Conservation (phyloP, 2,797 vertebrate species). For the Myoxocephalus aenaeus region DNA sequence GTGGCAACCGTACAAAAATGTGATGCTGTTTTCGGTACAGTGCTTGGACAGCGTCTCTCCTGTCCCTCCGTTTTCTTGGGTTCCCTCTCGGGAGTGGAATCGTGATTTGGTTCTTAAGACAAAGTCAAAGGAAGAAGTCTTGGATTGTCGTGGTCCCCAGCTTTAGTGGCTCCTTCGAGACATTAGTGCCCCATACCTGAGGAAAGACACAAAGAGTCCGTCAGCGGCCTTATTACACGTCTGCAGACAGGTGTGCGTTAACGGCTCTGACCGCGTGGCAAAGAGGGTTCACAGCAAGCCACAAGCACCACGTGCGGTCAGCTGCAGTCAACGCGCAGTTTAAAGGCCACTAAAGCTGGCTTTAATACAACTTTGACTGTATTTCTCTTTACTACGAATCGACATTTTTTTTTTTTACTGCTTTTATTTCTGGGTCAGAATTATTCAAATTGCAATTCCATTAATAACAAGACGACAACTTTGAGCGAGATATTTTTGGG, state of each 20-base stretch:
- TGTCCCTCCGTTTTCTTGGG: conserved; percentile 58
- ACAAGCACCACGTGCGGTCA: conserved; percentile 18
- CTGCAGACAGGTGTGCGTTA: conserved; percentile 32
- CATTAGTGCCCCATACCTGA: conserved; percentile 95
- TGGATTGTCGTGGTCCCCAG: conserved; percentile 90
- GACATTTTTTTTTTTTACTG: not conserved
- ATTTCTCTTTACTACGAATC: not conserved
- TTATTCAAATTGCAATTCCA: not conserved
- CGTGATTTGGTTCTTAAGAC: conserved; percentile 89
- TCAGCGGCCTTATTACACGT: conserved; percentile 21
- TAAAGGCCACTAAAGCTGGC: not conserved
- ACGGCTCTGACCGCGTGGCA: conserved; percentile 20
- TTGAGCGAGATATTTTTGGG: not conserved
- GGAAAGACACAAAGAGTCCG: conserved; percentile 54
- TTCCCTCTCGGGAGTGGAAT: conserved; percentile 68
- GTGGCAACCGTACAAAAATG: conserved; percentile 83
- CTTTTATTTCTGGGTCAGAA: not conserved
- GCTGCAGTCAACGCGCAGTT: conserved; percentile 16
- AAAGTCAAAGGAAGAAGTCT: conserved; percentile 90
- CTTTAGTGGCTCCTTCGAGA: conserved; percentile 79
- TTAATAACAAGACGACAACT: not conserved
- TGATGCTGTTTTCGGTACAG: conserved; percentile 90
- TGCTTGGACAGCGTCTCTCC: conserved; percentile 87
- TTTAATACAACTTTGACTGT: not conserved
- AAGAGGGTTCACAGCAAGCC: conserved; percentile 1